Conservation (phyloP, 2,113 vertebrate species). For the Rousettus leschenaultii region DNA sequence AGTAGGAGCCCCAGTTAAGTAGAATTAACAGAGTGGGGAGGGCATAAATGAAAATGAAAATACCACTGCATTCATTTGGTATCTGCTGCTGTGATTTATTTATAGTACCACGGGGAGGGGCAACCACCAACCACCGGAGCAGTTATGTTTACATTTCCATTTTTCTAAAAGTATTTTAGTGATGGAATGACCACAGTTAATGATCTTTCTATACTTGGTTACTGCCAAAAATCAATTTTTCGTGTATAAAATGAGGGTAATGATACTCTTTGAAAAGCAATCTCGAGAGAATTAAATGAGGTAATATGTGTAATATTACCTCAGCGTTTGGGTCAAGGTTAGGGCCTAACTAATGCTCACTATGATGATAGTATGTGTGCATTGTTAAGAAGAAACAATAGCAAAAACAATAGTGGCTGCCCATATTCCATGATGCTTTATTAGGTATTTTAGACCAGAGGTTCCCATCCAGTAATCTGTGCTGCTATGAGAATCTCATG, state of each 20-base stretch:
- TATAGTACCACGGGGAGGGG: accelerated
- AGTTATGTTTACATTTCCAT: neutral
- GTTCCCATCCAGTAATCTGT: no score
- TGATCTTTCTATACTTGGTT: neutral
- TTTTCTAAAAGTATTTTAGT: neutral
- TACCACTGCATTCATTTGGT: neutral
- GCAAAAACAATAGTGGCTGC: neutral
- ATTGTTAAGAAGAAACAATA: neutral
- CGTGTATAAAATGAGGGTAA: neutral
- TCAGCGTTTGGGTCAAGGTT: neutral
- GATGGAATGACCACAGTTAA: neutral
- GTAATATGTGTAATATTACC: neutral
- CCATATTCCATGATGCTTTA: neutral
- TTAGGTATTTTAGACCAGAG: neutral
- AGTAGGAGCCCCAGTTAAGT: neutral
- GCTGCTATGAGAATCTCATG: no score
- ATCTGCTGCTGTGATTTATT: neutral
- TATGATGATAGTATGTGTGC: neutral
- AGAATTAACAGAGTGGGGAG: neutral
- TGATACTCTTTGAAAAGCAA: neutral
- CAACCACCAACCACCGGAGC: neutral
- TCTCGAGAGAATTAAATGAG: neutral
- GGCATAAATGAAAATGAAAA: neutral
- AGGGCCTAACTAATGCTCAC: neutral
- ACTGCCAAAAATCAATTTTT: neutral